These are phyloP conservation scores for Holothuria leucospilota DNA, from an alignment of 53 echinoderm and acorn worm genomes.

Conservation along the genomic window DNA sequence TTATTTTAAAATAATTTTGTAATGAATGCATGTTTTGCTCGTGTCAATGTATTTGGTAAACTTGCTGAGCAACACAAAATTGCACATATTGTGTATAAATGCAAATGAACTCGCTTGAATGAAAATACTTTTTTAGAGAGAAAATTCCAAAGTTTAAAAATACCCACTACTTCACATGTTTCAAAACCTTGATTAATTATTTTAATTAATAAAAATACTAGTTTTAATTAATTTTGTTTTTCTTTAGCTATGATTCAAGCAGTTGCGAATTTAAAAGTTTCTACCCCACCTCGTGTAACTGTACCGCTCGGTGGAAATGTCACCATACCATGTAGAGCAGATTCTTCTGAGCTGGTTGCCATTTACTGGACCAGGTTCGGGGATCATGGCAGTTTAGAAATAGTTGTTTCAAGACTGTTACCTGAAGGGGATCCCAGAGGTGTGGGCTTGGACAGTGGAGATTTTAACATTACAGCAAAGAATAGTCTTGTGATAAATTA, in stretches of 20 bases:
- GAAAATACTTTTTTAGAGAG: too few relatives aligned
- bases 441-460: background rate
- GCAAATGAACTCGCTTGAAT: too few relatives aligned
- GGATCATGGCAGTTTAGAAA: background rate
- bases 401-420: background rate
- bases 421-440: background rate
- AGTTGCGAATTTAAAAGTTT: background rate
- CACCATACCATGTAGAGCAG: background rate
- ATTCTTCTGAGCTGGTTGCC: too few relatives aligned
- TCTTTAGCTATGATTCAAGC: background rate
- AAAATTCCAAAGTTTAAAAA: too few relatives aligned
- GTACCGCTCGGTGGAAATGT: background rate
- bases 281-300: background rate
- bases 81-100: too few relatives aligned
- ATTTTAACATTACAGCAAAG: background rate
- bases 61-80: too few relatives aligned
- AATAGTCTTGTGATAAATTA: constrained; percentile 3
- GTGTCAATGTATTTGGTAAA: too few relatives aligned
- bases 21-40: too few relatives aligned
- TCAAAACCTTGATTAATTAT: background rate
- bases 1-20: too few relatives aligned
- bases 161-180: too few relatives aligned
- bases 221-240: background rate
- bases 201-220: too few relatives aligned
- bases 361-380: background rate